Conservation (phyloP, 2,888 invertebrate species). For the Meghimatium bilineatum region DNA sequence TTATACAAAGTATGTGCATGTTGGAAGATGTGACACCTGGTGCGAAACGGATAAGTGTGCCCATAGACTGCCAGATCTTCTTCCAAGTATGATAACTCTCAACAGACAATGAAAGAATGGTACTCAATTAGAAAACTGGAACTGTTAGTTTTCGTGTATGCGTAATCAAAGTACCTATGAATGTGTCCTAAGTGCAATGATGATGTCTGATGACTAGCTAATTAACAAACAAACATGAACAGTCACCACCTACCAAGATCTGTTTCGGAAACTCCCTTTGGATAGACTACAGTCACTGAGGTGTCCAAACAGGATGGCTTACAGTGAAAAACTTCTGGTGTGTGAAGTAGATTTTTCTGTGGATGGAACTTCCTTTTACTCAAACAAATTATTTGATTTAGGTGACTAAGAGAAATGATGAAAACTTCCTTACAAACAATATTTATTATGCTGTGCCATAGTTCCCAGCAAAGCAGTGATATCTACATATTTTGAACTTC, state of each 20-base stretch:
- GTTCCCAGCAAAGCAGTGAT: too few species aligned
- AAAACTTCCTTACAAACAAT: too few species aligned
- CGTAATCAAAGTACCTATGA: too few species aligned
- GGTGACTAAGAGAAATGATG: too few species aligned
- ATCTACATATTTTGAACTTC: too few species aligned
- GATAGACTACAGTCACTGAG: slow-evolving; percentile 86
- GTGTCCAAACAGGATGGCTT: slow-evolving; percentile 85
- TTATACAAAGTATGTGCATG: too few species aligned
- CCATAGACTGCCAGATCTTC: too few species aligned
- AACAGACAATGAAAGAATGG: background rate
- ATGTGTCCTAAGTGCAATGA: too few species aligned
- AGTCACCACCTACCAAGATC: slow-evolving; percentile 81
- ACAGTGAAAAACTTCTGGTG: slow-evolving; percentile 86
- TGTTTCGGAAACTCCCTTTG: slow-evolving; percentile 83
- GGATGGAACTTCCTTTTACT: background rate
- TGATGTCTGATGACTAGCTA: too few species aligned
- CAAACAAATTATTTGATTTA: background rate
- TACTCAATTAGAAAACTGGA: background rate
- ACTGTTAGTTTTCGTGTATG: background rate
- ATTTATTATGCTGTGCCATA: too few species aligned
- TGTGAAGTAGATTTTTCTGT: slow-evolving; percentile 77
- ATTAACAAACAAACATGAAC: background rate
- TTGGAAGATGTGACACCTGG: too few species aligned
- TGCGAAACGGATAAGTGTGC: too few species aligned
- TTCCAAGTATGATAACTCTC: background rate